Conservation (phyloP, 2,797 vertebrate genomes). For the Loriculus beryllinus region DNA sequence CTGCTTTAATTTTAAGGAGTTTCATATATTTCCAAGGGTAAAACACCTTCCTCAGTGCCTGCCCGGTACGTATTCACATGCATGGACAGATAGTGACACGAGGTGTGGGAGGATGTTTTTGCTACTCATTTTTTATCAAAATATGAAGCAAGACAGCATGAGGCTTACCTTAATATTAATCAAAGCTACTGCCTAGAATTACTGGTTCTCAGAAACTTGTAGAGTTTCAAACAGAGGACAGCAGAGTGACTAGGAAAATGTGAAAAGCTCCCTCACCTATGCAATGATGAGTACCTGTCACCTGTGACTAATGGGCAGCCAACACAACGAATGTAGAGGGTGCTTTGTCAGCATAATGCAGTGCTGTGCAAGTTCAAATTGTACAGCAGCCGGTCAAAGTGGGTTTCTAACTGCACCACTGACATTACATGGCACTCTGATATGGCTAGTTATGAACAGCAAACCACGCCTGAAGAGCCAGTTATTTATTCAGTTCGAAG, state of each 20-base stretch:
- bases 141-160: not conserved
- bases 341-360: not conserved
- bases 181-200: not conserved
- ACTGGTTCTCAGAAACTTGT: not conserved
- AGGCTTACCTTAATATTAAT: not conserved
- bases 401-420: not conserved
- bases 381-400: accelerated
- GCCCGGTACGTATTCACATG: accelerated
- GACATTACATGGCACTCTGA: accelerated
- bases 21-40: not conserved
- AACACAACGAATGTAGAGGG: accelerated
- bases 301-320: not conserved
- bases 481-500: accelerated
- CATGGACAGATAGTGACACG: not conserved
- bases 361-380: not conserved
- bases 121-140: not conserved
- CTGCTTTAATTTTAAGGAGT: not conserved
- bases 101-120: not conserved
- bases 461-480: not conserved
- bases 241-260: not conserved
- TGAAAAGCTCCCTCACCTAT: not conserved
- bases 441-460: accelerated
- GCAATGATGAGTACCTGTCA: not conserved
- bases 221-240: not conserved
- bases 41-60: not conserved